Evolutionary conservation across 2,888 invertebrate genomes (phyloP).

Genomic region (Muscina levida): DNA sequence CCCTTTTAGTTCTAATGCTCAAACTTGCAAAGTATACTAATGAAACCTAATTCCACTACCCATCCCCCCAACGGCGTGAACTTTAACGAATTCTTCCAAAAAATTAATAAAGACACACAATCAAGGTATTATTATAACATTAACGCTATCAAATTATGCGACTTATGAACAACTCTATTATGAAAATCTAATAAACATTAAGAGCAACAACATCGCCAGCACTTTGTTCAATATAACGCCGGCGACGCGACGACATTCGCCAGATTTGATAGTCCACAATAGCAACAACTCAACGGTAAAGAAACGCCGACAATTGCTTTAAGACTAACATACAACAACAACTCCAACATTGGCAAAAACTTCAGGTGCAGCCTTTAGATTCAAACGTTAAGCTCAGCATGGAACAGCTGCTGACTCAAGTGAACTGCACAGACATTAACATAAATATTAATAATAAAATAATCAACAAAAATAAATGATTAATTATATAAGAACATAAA

Average conservation of each 20-base stretch:
- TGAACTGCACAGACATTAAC: constrained; percentile 9
- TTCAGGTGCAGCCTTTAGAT: constrained; percentile 7
- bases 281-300: neutral
- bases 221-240: neutral
- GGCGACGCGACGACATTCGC: neutral
- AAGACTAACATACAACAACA: too few species aligned
- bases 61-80: too few species aligned
- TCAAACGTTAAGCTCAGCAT: neutral
- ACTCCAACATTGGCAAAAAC: too few species aligned
- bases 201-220: constrained; percentile 14
- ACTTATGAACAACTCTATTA: constrained; percentile 33
- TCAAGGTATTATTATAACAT: constrained; percentile 14
- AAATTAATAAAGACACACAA: constrained; percentile 18
- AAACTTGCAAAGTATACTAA: too few species aligned
- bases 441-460: constrained; percentile 32
- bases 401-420: neutral
- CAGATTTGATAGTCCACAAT: constrained; percentile 7
- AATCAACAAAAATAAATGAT: constrained; percentile 28
- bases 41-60: too few species aligned
- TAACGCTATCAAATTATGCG: constrained; percentile 23
- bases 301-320: neutral
- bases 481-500: constrained; percentile 22
- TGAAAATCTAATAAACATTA: constrained; percentile 25
- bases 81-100: neutral
- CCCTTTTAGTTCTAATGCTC: too few species aligned